Percentiles rank a stretch among this genome's conserved stretches.
Conservation (phyloP, 2,888 invertebrate species). For the Busseola fusca region DNA sequence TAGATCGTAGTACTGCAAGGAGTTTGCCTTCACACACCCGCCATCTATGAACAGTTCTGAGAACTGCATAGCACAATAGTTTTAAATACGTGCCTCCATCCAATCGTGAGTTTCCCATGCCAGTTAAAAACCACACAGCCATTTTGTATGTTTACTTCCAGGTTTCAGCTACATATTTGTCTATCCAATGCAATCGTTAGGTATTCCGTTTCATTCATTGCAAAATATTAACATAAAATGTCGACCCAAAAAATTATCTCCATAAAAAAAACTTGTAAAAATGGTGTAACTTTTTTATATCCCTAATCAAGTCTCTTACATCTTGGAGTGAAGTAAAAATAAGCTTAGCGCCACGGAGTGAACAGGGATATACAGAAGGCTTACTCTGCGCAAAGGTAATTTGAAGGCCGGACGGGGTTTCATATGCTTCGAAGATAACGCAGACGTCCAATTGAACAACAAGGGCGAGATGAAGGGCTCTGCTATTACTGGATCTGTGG, state of each 20-base stretch:
- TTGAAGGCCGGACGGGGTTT: too few species aligned
- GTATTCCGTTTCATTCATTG: background rate
- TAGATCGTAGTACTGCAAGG: too few species aligned
- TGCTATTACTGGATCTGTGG: too few species aligned
- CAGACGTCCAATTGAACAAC: too few species aligned
- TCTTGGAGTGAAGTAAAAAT: constrained; percentile 28
- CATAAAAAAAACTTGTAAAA: constrained; percentile 36
- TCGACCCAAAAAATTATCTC: constrained; percentile 11
- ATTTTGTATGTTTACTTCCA: background rate
- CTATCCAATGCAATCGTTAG: background rate
- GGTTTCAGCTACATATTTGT: background rate
- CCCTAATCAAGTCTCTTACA: constrained; percentile 35
- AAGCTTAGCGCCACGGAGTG: background rate
- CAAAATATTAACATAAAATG: background rate
- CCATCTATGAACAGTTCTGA: too few species aligned
- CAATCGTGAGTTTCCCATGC: background rate
- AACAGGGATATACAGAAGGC: background rate
- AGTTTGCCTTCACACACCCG: too few species aligned
- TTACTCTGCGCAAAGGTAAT: background rate
- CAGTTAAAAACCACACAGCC: too few species aligned
- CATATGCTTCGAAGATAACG: too few species aligned
- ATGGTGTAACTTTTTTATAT: constrained; percentile 40
- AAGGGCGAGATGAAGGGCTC: too few species aligned
- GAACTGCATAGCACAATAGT: too few species aligned
- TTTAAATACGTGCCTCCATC: too few species aligned